Base-by-base conservation (phyloP, 2,888 invertebrate species). In the Busseola fusca region DNA sequence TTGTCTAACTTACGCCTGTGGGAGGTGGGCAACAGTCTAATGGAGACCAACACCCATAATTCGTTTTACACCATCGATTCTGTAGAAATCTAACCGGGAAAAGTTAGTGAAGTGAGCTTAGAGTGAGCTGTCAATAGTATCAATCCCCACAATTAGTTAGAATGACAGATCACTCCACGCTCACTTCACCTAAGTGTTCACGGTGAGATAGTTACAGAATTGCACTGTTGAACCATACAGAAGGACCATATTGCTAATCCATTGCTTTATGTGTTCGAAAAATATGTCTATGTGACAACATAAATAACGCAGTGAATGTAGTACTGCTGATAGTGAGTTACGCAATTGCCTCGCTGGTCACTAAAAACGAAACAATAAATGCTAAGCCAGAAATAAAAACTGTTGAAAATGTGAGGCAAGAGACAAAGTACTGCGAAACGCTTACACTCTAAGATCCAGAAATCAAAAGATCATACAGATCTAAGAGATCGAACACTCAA, bases 401-500 rank as follows among this genome's bases (percentile, higher is more conserved):
- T 40, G 40, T 21, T 34, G 7, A 25, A 21, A 5, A 34, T 40
- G 16, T 40, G 45, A 25, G 9, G 10, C 45, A 25, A 5, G 10
- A 48, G 5, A n/a, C n/a, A n/a, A n/a, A n/a, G 5, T 27, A 67
- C 12, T n/a, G 21, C 14, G 18, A 18, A 52, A 30, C 2, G 14
- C 25, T 7, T 40, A 71, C 25, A 52, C 18, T 37, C 21, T 14
- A 65, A 50, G 14, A 54, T n/a, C 42, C 27, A 54, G 9, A 68
- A 37, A 68, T 54, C 1, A 16, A 71, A 18, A 54, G 30, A 69
- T 7, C 42, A 21, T 9, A 68, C 27, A 48, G 48, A 18, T 71
- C 6, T n/a, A 16, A 4, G 27, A 68, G 14, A 56, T 48, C 21
- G 7, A 60, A n/a, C 45, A n/a, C 37, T 48, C 37, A 18, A 9